phyloP scores from a whole-genome alignment of 2,797 vertebrate species.

The Arctocebus calabarensis region DNA sequence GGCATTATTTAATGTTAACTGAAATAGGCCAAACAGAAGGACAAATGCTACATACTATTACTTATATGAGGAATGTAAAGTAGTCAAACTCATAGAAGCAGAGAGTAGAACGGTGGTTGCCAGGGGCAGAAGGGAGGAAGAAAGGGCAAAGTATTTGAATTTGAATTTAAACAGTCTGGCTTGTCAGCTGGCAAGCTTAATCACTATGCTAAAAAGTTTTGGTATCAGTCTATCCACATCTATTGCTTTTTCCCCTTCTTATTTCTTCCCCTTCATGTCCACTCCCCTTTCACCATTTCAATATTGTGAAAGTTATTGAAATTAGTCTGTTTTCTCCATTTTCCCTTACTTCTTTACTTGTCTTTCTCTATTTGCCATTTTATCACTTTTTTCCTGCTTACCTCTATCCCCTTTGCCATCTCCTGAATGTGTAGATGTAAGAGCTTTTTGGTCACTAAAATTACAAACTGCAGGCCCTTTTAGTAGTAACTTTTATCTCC shows the following conservation, averaged over 20 bases:
- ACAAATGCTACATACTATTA: not conserved
- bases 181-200: not conserved
- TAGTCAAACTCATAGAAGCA: not conserved
- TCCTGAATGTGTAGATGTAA: slow-evolving; percentile 19
- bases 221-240: not conserved
- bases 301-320: slow-evolving; percentile 27
- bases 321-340: slow-evolving; percentile 2
- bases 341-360: not conserved
- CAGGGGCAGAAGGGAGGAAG: not conserved
- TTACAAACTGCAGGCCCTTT: slow-evolving; percentile 12
- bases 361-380: slow-evolving; percentile 22
- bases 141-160: not conserved
- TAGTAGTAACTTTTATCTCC: slow-evolving; percentile 43
- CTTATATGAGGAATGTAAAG: not conserved
- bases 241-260: not conserved
- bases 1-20: not conserved
- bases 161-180: not conserved
- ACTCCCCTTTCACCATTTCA: not conserved
- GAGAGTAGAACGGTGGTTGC: not conserved
- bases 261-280: not conserved
- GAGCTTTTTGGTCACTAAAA: slow-evolving; percentile 42
- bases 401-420: slow-evolving; percentile 40
- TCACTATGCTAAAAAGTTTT: slow-evolving; percentile 7
- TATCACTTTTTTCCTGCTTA: not conserved
- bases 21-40: slow-evolving; percentile 18